Percentiles rank a stretch among this genome's conserved stretches.
Conservation (phyloP, 2,888 invertebrate genomes). For the Thalpophila matura region DNA sequence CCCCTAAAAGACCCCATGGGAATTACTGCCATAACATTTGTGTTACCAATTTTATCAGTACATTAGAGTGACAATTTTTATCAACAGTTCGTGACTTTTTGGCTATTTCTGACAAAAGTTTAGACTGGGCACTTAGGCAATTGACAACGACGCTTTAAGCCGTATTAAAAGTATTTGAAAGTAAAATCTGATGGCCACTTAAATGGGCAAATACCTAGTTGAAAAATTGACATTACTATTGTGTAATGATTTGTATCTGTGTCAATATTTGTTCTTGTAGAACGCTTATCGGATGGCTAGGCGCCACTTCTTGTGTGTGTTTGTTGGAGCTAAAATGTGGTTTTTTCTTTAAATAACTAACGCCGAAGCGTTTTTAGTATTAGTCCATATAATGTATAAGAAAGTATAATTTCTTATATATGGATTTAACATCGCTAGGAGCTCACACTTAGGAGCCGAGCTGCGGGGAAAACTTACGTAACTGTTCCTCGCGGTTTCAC, state of each 20-base stretch:
- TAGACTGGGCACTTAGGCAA: constrained; percentile 10
- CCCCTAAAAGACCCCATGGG: too few relatives aligned
- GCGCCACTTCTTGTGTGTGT: constrained; percentile 19
- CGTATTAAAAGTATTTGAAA: too few relatives aligned
- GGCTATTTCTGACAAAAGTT: neutral
- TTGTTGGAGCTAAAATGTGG: too few relatives aligned
- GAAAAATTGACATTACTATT: constrained; percentile 19
- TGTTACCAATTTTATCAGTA: constrained; percentile 7
- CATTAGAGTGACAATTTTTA: constrained; percentile 10
- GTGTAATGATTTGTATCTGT: constrained; percentile 2
- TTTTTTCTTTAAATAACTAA: neutral
- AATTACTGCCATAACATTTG: neutral
- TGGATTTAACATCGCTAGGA: too few relatives aligned
- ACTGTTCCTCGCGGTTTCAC: too few relatives aligned
- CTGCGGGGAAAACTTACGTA: too few relatives aligned
- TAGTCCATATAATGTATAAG: too few relatives aligned
- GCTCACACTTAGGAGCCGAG: too few relatives aligned
- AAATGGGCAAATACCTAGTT: constrained; percentile 18
- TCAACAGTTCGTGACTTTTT: constrained; percentile 46
- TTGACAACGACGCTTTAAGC: constrained; percentile 25
- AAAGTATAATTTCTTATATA: too few relatives aligned
- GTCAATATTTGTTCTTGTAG: constrained; percentile 28
- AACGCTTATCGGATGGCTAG: constrained; percentile 17
- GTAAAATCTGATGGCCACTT: constrained; percentile 15
- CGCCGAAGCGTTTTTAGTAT: too few relatives aligned